phyloP scores from a whole-genome alignment of 2,113 vertebrate genomes.

The Heterocephalus glaber region DNA sequence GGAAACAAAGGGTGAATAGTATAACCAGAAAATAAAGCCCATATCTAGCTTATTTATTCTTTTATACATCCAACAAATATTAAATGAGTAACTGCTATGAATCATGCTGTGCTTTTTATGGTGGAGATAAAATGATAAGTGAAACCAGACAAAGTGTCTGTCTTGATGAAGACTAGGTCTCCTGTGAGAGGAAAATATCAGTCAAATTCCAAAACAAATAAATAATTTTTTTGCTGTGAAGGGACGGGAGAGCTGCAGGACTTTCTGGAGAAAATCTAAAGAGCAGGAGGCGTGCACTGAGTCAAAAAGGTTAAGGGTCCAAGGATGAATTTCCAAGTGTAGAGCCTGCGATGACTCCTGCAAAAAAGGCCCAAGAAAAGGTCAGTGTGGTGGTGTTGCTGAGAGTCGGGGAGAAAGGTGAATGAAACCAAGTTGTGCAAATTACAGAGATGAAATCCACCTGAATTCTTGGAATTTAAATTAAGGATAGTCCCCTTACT shows the following conservation, averaged over 20 bases:
- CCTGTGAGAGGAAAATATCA: not conserved
- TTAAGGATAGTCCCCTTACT: not conserved
- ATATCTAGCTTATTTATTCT: not conserved
- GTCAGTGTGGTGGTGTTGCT: accelerated
- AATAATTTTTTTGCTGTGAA: not conserved
- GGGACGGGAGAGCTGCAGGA: not conserved
- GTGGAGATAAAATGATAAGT: not conserved
- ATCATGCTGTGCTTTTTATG: not conserved
- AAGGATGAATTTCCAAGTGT: not conserved
- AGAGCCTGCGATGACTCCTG: too few species aligned
- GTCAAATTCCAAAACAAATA: not conserved
- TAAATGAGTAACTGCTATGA: not conserved
- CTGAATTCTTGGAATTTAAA: not conserved
- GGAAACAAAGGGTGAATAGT: not conserved
- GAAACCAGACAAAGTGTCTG: not conserved
- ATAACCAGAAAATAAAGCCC: not conserved
- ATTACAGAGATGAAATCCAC: not conserved
- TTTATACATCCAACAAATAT: not conserved
- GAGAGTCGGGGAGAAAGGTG: not conserved
- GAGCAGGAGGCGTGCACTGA: not conserved
- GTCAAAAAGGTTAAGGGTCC: not conserved
- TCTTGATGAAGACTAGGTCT: not conserved
- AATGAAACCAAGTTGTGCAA: not conserved
- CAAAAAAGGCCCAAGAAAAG: not conserved
- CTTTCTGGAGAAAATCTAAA: not conserved